These are phyloP conservation scores for Argopecten irradians DNA, from an alignment of 1,140 invertebrate genomes.

Conservation along the genomic window DNA sequence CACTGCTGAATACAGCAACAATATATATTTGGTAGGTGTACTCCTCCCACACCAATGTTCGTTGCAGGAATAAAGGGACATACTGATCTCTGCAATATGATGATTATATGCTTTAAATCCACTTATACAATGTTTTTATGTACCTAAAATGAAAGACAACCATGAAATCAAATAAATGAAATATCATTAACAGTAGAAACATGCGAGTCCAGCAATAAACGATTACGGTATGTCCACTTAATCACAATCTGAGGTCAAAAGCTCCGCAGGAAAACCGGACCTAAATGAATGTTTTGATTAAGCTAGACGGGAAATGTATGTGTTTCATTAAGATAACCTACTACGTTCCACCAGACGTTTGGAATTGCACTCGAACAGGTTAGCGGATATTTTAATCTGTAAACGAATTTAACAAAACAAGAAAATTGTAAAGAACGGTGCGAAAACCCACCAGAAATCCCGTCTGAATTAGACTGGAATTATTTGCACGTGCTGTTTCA, in stretches of 20 bases:
- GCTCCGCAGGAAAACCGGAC: neutral
- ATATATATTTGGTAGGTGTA: no score
- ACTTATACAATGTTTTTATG: no score
- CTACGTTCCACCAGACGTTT: neutral
- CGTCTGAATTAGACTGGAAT: neutral
- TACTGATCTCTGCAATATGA: no score
- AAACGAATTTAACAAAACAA: conserved; percentile 12
- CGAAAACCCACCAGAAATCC: neutral
- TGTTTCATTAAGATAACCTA: neutral
- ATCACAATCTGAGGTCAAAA: neutral
- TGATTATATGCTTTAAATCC: no score
- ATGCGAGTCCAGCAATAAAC: no score
- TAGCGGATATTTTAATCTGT: neutral
- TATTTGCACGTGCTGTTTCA: neutral
- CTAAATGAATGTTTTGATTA: neutral
- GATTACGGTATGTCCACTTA: neutral
- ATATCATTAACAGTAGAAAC: no score
- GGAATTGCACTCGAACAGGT: neutral
- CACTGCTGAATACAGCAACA: no score
- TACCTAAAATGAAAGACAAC: no score
- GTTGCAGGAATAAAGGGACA: no score
- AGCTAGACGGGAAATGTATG: neutral
- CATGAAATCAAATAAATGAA: no score
- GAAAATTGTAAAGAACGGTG: neutral
- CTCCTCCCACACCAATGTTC: no score